Base-by-base conservation (phyloP, 2,113 vertebrate genomes). In the Hippocampus abdominalis region DNA sequence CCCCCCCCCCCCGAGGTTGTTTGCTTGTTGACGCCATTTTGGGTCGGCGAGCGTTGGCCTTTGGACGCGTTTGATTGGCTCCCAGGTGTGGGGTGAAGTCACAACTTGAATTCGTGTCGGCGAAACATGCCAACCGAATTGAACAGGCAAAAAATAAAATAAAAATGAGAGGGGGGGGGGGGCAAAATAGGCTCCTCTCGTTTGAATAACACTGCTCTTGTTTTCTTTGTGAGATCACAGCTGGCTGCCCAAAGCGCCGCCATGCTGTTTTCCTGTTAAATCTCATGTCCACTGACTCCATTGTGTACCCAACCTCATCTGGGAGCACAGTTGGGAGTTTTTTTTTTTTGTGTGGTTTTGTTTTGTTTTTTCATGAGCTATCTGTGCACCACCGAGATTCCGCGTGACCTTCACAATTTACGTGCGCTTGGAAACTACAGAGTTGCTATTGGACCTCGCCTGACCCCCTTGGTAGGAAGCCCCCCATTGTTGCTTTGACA, bases 401-500 rank as follows among this genome's bases (percentile, higher is more conserved):
- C 72, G 63, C 57, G 65, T 69, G 87, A 86, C 85, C 83, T 88
- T 83, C 79, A 63, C 71, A 71, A 73, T 71, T 70, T 84, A 83
- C 81, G 68, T 62, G 80, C 78, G 56, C 77, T 25, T 73, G 63
- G 42, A 48, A 25, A 63, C 25, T 8, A 18, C 3, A 21, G 2
- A 48, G 32, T 57, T 78, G 62, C 80, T 71, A 69, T 20, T 12
- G 48, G 20, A 64, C 66, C 29, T 48, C 65, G 51, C 67, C 72
- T 66, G 78, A 87, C 80, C 88, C 80, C 88, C 79, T 36, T 29
- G 0, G 27, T 81, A 89, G 89, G 87, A 89, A 84, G 78, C 66
- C 11, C 75, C 75, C 74, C 78, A 88, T 90, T 91, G 86, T 92
- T 87, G 48, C 69, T 80, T 64, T 92, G 89, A 87, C 89, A 89